phyloP scores from a whole-genome alignment of 2,797 vertebrate genomes.

The Rhodeus uyekii region DNA sequence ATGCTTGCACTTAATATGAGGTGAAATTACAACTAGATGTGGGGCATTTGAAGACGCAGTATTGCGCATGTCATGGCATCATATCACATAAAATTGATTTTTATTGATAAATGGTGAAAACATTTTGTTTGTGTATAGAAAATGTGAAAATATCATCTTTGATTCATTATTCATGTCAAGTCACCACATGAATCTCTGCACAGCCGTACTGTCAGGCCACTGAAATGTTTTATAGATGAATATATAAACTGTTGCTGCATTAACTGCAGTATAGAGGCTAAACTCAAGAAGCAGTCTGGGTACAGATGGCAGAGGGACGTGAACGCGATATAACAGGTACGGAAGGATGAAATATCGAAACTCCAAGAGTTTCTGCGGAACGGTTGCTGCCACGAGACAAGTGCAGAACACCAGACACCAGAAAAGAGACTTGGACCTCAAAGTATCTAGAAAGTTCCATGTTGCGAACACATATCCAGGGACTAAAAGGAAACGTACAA shows the following conservation, averaged over 20 bases:
- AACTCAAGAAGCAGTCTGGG: conserved; percentile 83
- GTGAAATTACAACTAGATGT: neutral
- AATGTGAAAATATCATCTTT: neutral
- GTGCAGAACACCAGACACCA: conserved; percentile 85
- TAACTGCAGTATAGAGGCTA: conserved; percentile 80
- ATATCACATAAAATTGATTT: neutral
- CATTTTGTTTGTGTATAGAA: neutral
- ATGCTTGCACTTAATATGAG: neutral
- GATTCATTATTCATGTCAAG: neutral
- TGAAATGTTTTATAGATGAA: conserved; percentile 89
- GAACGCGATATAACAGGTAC: conserved; percentile 91
- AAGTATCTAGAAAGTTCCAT: conserved; percentile 87
- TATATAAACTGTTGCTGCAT: conserved; percentile 84
- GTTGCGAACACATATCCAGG: conserved; percentile 88
- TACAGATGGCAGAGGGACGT: conserved; percentile 84
- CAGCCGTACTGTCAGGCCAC: conserved; percentile 84
- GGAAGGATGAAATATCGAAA: conserved; percentile 97
- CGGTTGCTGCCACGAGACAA: conserved; percentile 80
- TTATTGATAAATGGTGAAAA: neutral
- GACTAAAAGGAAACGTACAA: conserved; percentile 83
- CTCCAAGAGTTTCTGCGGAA: conserved; percentile 94
- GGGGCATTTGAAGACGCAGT: neutral
- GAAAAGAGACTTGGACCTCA: conserved; percentile 87
- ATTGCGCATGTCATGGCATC: no score
- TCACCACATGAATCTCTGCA: conserved; percentile 98